Base-by-base conservation (phyloP, 2,888 invertebrate genomes). In the Synanthedon andrenaeformis region DNA sequence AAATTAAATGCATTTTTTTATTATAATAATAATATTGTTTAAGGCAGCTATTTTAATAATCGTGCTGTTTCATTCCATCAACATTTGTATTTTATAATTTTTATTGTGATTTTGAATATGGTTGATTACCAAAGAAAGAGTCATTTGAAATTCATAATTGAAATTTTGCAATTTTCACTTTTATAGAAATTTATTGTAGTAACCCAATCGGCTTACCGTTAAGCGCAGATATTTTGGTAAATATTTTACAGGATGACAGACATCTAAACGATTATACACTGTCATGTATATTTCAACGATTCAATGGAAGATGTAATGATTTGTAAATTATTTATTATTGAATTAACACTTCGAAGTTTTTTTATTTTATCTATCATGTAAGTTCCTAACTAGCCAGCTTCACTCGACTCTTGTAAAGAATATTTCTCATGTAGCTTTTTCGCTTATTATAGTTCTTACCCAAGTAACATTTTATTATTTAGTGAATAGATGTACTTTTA, bases 361-460 rank as follows among this genome's bases (percentile, higher is more conserved):
- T 74, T 77, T 84, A 83, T 84, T 84, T 77, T 84, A 83, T 84
- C 84, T 84, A 83, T 80, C 79, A 70, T 81, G 74, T 83, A 83
- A 86, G 86, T 87, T 87, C 86, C 86, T 87, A 86, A 82, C 82
- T 82, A 84, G 83, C 82, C 83, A 82, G 76, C 81, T 79, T 35
- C 35, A 35, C 6, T 35, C 78, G 74, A 76, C 77, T 75, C 72
- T 75, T 76, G 74, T 76, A 76, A 74, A 77, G 70, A 64, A 66
- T 66, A 62, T 62, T 66, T 71, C 65, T 72, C 75, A 67, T 67
- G 65, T 73, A 69, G 73, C 73, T 71, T 74, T 58, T 69, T 62
- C 23, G 74, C 72, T 72, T 72, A 72, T 10, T 67, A 64, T 65
- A 66, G 63, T 69, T 71, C 8, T 35, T 60, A 70, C 72, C 65